Conservation (phyloP, 2,113 vertebrate genomes). For the Brachyhypopomus occidentalis region DNA sequence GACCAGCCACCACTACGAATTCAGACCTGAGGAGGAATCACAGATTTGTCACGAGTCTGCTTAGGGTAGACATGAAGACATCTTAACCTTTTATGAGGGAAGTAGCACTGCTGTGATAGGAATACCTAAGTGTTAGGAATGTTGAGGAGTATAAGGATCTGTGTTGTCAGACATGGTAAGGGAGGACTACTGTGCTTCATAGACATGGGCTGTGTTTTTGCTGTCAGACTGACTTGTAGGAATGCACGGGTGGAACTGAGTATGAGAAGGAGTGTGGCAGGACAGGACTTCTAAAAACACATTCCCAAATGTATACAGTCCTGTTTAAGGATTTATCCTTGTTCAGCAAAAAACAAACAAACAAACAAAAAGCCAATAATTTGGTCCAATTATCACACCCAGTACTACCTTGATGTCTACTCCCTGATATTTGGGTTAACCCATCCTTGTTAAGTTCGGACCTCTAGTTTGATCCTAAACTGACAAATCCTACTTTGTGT, state of each 20-base stretch:
- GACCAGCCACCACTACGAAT: constrained; percentile 69
- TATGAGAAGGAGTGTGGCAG: constrained; percentile 30
- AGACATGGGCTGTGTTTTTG: constrained; percentile 17
- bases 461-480: constrained; percentile 1
- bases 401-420: constrained; percentile 1
- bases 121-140: not conserved
- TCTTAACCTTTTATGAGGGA: not conserved
- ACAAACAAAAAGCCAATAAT: not conserved
- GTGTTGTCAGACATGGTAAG: not conserved
- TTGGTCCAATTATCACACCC: not conserved
- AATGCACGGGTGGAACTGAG: constrained; percentile 32
- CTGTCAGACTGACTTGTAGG: not conserved
- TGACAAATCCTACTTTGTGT: constrained; percentile 55
- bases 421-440: not conserved
- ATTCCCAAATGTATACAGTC: constrained; percentile 39
- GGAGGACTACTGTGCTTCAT: not conserved
- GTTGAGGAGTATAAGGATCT: not conserved
- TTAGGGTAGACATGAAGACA: not conserved
- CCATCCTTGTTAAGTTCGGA: not conserved
- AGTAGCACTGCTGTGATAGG: not conserved
- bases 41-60: not conserved
- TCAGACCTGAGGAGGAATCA: constrained; percentile 62
- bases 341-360: not conserved
- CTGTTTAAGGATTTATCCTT: constrained; percentile 12
- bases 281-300: constrained; percentile 37